Evolutionary conservation across 2,113 vertebrate genomes (phyloP), one percentile per base, ranked within the genome.

Genomic region (Halichoerus grypus): DNA sequence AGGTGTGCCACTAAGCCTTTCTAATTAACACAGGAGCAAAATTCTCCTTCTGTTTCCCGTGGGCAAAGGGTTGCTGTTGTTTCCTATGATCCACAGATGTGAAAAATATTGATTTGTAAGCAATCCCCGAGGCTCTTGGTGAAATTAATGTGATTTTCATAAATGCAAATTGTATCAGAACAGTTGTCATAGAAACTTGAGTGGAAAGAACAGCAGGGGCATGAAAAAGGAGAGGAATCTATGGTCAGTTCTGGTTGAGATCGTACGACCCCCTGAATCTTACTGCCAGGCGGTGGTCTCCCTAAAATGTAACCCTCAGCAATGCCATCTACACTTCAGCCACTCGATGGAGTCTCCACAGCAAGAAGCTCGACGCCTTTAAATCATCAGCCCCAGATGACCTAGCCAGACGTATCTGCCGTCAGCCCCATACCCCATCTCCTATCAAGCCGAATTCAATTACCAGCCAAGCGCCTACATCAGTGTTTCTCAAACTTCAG

Each of bases 121-220:
- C 76, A 94, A 94, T 90, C 74, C 91, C 91, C 28, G 24, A 91
- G 63, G 91, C 33, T 31, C 49, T 80, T 80, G 46, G 71, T 84
- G 80, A 97, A 97, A 95, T 97, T 71, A 94, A 81, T 88, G 57
- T 91, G 88, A 95, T 97, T 97, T 97, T 90, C 69, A 88, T 91
- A 97, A 93, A 94, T 91, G 95, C 42, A 93, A 92, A 84, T 88
- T 81, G 21, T 81, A 88, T 92, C 71, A 89, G 76, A 96, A 33
- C 59, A 19, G 81, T 88, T 83, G 87, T 96, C 94, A 93, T 63
- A 95, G 84, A 88, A 88, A 97, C 88, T 21, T 88, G 79, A 95
- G 57, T 89, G 57, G 85, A 61, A 94, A 94, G 84, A 97, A 55
- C 11, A 97, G 91, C 74, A 74, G 79, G 90, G 81, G 39, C 57